phyloP scores from a whole-genome alignment of 64 coral and sea anemone genomes.

The Hydrozoanthus tunicans region DNA sequence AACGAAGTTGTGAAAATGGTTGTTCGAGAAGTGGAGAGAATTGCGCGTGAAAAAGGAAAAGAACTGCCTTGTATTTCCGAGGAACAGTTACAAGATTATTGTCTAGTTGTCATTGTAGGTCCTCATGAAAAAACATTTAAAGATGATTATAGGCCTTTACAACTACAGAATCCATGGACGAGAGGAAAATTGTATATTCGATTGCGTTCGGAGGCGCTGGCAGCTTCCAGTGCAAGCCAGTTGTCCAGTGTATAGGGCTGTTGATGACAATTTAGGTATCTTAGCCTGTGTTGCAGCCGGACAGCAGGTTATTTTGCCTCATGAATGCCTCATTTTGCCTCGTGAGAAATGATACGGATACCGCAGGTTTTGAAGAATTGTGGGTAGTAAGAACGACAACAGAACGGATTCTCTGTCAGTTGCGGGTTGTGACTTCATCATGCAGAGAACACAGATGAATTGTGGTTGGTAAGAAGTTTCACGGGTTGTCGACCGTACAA shows the following conservation, averaged over 20 bases:
- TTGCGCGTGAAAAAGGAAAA: conserved; percentile 69
- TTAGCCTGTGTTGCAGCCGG: too few relatives aligned
- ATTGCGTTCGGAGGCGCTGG: conserved; percentile 82
- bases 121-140: conserved; percentile 91
- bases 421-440: too few relatives aligned
- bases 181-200: conserved; percentile 87
- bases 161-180: conserved; percentile 97
- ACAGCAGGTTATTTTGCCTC: too few relatives aligned
- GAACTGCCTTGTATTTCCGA: conserved; percentile 44
- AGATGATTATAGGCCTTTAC: conserved; percentile 89
- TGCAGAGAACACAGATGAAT: too few relatives aligned
- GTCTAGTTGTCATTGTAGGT: conserved; percentile 84
- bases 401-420: too few relatives aligned
- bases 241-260: conserved; percentile 69
- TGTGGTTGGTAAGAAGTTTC: too few relatives aligned
- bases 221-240: conserved; percentile 65
- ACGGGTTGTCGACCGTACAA: too few relatives aligned
- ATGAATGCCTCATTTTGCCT: too few relatives aligned
- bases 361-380: too few relatives aligned
- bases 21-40: conserved; percentile 77
- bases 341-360: too few relatives aligned
- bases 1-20: conserved; percentile 89
- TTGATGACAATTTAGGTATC: too few relatives aligned
- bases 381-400: too few relatives aligned
- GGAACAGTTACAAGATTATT: conserved; percentile 71